Base-by-base conservation (phyloP, 2,888 invertebrate genomes). In the Lithosia quadra region DNA sequence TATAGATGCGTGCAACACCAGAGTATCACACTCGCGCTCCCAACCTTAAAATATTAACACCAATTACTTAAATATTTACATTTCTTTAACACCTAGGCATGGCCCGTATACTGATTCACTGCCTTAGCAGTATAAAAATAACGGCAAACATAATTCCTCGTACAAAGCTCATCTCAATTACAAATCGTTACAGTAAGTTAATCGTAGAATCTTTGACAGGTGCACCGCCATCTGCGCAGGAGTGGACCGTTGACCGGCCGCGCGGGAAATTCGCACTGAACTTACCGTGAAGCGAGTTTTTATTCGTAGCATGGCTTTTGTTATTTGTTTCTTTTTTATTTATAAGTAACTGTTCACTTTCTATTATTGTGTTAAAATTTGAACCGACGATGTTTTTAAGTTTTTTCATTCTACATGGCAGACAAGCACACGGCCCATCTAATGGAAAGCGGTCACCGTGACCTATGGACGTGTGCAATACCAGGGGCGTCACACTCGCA, bases 201-300 rank as follows among this genome's bases (percentile, higher is more conserved):
- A 61, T 61, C 39, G 28, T 57, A 22, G 62, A 43, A 57, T 62
- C 49, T 57, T 49, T 56, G 62, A 57, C 67, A 67, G 67, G 62
- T 67, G 67, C 34, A 22, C 15, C n/a, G 56, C 56, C 67, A 67
- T 56, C 62, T 67, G 67, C 67, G 28, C 59, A 43, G n/a, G 28
- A 43, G 18, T 34, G 28, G 39, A 62, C 67, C 67, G 57, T 67
- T 43, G 62, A 62, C 67, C 57, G 53, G 33, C 53, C n/a, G 63
- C 53, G 63, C 53, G 55, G 55, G 28, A 55, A 55, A 53, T 34
- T 63, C 34, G 15, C 21, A 15, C 28, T 21, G n/a, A 21, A 34
- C 22, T 33, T 55, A 22, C 34, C 22, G 21, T 21, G 21, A 33
- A 34, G 56, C 24, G 55, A 24, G 22, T 55, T 56, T 56, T 11